phyloP scores from a whole-genome alignment of 2,888 invertebrate species.

The Cetonia aurata region DNA sequence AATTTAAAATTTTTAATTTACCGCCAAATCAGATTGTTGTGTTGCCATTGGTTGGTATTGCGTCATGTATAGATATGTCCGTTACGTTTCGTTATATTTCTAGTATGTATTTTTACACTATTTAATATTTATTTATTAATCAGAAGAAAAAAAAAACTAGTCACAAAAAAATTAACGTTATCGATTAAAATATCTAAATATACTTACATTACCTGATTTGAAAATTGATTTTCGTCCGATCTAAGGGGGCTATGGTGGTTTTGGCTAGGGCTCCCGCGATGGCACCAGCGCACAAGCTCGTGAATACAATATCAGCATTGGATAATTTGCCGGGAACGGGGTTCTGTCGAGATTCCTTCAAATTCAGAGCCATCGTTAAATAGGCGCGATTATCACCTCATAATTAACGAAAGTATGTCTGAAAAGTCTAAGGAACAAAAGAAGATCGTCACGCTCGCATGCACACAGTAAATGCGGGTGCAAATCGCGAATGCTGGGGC shows the following conservation, averaged over 20 bases:
- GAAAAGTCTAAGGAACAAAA: constrained; percentile 6
- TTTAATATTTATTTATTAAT: constrained; percentile 20
- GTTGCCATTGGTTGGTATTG: too few relatives aligned
- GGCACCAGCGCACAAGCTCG: constrained; percentile 92
- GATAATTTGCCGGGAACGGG: constrained; percentile 56
- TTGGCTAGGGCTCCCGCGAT: constrained; percentile 95
- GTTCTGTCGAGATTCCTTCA: constrained; percentile 43
- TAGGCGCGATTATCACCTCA: constrained; percentile 52
- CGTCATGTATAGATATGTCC: too few relatives aligned
- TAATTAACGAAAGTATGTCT: constrained; percentile 45
- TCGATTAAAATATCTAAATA: constrained; percentile 37
- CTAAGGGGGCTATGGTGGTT: constrained; percentile 96
- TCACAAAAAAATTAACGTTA: neutral
- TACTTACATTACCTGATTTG: constrained; percentile 79
- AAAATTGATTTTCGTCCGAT: constrained; percentile 98
- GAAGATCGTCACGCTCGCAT: neutral
- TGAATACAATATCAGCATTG: constrained; percentile 76
- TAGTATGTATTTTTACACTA: too few relatives aligned
- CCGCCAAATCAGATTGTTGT: too few relatives aligned
- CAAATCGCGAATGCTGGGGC: too few relatives aligned
- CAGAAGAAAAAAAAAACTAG: constrained; percentile 21
- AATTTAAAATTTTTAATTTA: too few relatives aligned
- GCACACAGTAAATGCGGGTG: too few relatives aligned
- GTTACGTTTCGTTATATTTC: too few relatives aligned
- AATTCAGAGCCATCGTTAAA: constrained; percentile 50